A percentile compares a stretch with the other conserved stretches of the same genome.
phyloP scores from a whole-genome alignment of 2,797 vertebrate genomes.

The Acrocephalus scirpaceus region DNA sequence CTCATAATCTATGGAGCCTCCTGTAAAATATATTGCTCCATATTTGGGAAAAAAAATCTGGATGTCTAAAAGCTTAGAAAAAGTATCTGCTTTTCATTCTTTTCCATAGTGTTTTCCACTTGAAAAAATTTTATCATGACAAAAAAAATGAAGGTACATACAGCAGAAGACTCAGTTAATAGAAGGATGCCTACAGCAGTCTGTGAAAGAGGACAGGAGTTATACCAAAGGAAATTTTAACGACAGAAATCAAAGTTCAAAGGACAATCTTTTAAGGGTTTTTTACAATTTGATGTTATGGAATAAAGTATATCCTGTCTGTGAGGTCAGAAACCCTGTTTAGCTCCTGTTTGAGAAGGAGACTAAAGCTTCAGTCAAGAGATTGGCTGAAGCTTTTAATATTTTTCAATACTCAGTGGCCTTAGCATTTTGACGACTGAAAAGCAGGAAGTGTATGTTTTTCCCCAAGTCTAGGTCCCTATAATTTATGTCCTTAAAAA shows the following conservation, averaged over 20 bases:
- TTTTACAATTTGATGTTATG: background rate
- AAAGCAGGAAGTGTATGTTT: background rate
- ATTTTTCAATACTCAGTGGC: background rate
- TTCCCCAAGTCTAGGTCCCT: background rate
- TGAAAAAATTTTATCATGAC: background rate
- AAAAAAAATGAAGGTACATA: background rate
- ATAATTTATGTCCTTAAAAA: background rate
- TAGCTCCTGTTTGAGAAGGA: conserved; percentile 5
- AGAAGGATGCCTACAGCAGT: background rate
- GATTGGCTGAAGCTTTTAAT: background rate
- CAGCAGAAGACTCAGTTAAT: background rate
- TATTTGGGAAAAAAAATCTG: background rate
- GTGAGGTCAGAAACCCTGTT: background rate
- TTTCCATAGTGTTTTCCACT: background rate
- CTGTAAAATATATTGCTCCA: background rate
- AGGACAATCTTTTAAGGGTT: background rate
- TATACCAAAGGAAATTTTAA: background rate
- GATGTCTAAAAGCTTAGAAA: background rate
- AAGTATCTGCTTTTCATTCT: background rate
- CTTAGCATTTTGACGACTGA: background rate
- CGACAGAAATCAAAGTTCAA: background rate
- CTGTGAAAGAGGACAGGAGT: background rate
- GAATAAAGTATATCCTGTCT: background rate
- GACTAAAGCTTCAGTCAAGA: background rate
- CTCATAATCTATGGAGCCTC: background rate